Conservation (phyloP, 2,797 vertebrate genomes). For the Micropoecilia bifurca region DNA sequence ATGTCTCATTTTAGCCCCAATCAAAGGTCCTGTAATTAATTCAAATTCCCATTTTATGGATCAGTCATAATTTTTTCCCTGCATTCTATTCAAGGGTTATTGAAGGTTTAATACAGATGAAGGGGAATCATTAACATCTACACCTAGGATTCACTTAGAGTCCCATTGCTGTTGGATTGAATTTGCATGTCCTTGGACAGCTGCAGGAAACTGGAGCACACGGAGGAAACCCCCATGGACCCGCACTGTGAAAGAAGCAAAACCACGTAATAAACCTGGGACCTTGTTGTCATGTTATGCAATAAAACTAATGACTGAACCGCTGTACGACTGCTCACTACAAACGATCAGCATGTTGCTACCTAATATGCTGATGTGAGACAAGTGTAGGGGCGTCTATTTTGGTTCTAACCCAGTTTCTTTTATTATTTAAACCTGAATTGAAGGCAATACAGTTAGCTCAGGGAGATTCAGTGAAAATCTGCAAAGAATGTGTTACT, state of each 20-base stretch:
- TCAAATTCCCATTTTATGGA: not conserved
- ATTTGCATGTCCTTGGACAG: constrained; percentile 47
- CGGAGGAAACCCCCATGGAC: constrained; percentile 23
- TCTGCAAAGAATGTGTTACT: not conserved
- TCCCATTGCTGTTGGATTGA: constrained; percentile 4
- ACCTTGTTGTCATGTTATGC: constrained; percentile 27
- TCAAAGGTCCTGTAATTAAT: constrained; percentile 4
- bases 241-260: not conserved
- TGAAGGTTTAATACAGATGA: constrained; percentile 31
- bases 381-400: constrained; percentile 18
- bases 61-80: not conserved
- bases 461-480: not conserved
- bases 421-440: constrained; percentile 1
- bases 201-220: constrained; percentile 40
- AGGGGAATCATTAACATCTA: constrained; percentile 39
- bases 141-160: constrained; percentile 25
- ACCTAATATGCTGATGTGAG: constrained; percentile 22
- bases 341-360: constrained; percentile 18
- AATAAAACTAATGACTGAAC: constrained; percentile 26
- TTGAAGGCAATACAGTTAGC: not conserved
- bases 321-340: constrained; percentile 16
- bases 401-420: constrained; percentile 18
- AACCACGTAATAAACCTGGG: constrained; percentile 16
- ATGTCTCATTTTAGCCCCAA: constrained; percentile 16
- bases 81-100: constrained; percentile 1